Percentiles rank a stretch among this genome's conserved stretches.
phyloP scores from a whole-genome alignment of 1,140 invertebrate genomes.

The Pararge aegeria region DNA sequence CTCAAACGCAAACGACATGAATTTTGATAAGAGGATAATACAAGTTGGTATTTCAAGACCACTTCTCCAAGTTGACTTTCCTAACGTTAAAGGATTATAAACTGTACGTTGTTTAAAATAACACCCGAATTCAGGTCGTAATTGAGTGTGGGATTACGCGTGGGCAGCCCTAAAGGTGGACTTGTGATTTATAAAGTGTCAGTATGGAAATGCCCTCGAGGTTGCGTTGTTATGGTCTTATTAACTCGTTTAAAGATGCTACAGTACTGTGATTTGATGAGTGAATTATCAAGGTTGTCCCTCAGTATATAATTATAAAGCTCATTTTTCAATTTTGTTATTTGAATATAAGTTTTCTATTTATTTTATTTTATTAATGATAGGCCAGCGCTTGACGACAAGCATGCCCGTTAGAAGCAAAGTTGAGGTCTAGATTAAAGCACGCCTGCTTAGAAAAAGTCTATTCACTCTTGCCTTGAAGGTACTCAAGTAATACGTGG shows the following conservation, averaged over 20 bases:
- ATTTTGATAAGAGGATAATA: constrained; percentile 1
- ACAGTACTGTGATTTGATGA: background rate
- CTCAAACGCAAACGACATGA: background rate
- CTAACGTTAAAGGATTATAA: constrained; percentile 51
- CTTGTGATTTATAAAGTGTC: constrained; percentile 49
- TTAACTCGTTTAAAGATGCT: constrained; percentile 10
- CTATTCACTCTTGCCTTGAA: too few relatives aligned
- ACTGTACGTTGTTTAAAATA: constrained; percentile 50
- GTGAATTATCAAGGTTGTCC: background rate
- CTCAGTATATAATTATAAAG: background rate
- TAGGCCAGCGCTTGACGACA: too few relatives aligned
- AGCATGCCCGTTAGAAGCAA: too few relatives aligned
- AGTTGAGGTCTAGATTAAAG: too few relatives aligned
- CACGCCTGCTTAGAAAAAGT: too few relatives aligned
- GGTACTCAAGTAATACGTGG: too few relatives aligned
- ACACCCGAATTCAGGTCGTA: constrained; percentile 35
- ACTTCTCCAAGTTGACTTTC: constrained; percentile 46
- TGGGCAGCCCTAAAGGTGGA: constrained; percentile 40
- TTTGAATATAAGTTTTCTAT: too few relatives aligned
- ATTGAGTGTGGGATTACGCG: constrained; percentile 36
- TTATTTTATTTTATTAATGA: too few relatives aligned
- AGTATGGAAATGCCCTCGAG: constrained; percentile 43
- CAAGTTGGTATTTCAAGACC: constrained; percentile 29
- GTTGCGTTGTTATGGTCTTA: constrained; percentile 12
- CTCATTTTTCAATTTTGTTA: too few relatives aligned